A percentile compares a stretch with the other conserved stretches of the same genome.
Evolutionary conservation across 2,113 vertebrate genomes (phyloP).

Genomic region (Oryzias javanicus): DNA sequence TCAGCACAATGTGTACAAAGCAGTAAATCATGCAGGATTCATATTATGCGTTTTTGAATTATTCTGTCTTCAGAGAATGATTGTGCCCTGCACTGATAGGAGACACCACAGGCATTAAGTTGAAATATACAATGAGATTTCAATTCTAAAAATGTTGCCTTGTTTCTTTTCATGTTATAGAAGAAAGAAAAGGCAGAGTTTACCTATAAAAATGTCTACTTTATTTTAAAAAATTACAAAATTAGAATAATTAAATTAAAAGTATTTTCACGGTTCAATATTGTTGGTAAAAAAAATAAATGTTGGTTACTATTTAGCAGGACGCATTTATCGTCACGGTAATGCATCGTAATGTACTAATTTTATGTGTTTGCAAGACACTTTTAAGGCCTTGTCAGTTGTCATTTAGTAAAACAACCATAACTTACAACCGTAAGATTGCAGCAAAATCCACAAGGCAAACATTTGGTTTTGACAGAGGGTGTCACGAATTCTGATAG

Average conservation of each 20-base stretch:
- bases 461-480: too few species aligned
- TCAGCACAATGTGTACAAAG: slow-evolving; percentile 67
- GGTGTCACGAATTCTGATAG: too few species aligned
- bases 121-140: slow-evolving; percentile 46
- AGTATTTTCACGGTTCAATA: too few species aligned
- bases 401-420: too few species aligned
- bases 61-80: slow-evolving; percentile 21
- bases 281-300: too few species aligned
- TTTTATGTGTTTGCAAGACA: too few species aligned
- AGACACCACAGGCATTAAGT: slow-evolving; percentile 36
- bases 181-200: slow-evolving; percentile 10
- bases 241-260: neutral
- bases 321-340: too few species aligned
- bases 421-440: too few species aligned
- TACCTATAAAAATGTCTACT: slow-evolving; percentile 43
- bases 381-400: too few species aligned
- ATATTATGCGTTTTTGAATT: slow-evolving; percentile 30
- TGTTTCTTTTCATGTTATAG: slow-evolving; percentile 31
- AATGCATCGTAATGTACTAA: too few species aligned
- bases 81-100: slow-evolving; percentile 10
- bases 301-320: too few species aligned
- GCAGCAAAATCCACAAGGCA: too few species aligned
- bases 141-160: slow-evolving; percentile 45
- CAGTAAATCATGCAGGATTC: slow-evolving; percentile 61
- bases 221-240: neutral